Base-by-base conservation (phyloP, 2,888 invertebrate genomes). In the Agrotis segetum region DNA sequence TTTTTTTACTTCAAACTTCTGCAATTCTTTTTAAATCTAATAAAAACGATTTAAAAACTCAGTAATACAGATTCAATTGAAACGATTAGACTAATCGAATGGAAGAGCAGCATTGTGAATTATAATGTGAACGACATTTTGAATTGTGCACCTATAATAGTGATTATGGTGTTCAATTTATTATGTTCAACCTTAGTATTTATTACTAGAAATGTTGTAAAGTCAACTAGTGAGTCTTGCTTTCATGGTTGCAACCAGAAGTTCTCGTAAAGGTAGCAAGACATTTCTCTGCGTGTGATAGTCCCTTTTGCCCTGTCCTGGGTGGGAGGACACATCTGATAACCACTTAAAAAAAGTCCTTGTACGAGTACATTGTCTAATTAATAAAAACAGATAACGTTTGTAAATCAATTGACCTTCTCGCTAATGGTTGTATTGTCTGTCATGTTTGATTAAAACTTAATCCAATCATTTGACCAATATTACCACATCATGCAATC, bases 401-500 rank as follows among this genome's bases (percentile, higher is more conserved):
- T 83, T 78, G 73, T 67, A 21, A 71, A 78, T 69, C 75, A 79
- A 81, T 81, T 79, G 73, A 81, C 83, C 83, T 83, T 71, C 71
- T 29, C 53, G 64, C 72, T 77, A 75, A 83, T 83, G 71, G 81
- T 81, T 71, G 58, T 65, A 78, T 73, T 81, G 70, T 74, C 67
- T 47, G 77, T 61, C 71, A 75, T 83, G 59, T 81, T 82, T 83
- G 74, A 61, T 19, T 19, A 34, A 21, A 50, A 70, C 65, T 70
- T 60, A 71, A 56, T 55, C 62, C 60, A 77, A 80, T 64, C 29
- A 55, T 64, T 40, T 19, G 59, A 24, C 67, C 47, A 68, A 60
- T 47, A 60, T 71, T 21, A 56, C 53, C n/a, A 19, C 52, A 46
- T 56, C 53, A 29, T 64, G 70, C 77, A 82, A 77, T 77, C 66